These are phyloP conservation scores for Teleogryllus oceanicus DNA, from an alignment of 2,888 invertebrate genomes.

Conservation along the genomic window DNA sequence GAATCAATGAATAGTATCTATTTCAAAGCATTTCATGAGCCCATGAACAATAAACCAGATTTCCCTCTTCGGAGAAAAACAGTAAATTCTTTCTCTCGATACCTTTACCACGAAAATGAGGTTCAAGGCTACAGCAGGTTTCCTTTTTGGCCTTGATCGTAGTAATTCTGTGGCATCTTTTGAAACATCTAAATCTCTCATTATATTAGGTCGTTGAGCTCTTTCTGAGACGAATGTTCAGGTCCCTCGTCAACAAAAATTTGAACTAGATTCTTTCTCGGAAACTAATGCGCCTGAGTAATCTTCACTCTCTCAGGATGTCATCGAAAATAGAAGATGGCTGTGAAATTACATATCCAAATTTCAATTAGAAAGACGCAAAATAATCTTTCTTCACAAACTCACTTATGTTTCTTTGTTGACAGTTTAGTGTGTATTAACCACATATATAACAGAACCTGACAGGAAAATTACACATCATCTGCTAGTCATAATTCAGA, in stretches of 20 bases:
- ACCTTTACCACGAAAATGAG: slow-evolving; percentile 3
- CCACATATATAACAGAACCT: too few species aligned
- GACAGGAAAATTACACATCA: too few species aligned
- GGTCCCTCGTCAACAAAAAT: slow-evolving; percentile 6
- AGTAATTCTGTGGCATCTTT: neutral
- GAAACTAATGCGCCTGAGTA: neutral
- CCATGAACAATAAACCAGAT: too few species aligned
- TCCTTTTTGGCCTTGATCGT: neutral
- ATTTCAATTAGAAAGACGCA: too few species aligned
- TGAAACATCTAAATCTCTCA: neutral
- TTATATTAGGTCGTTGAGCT: neutral
- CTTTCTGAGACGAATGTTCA: neutral
- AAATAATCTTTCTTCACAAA: too few species aligned
- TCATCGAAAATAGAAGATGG: neutral
- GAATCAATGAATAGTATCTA: too few species aligned
- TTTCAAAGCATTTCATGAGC: too few species aligned
- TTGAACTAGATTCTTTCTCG: neutral
- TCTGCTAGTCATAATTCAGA: too few species aligned
- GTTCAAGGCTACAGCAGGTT: neutral
- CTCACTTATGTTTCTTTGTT: too few species aligned
- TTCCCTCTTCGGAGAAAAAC: too few species aligned
- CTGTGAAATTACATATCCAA: too few species aligned
- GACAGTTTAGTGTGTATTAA: too few species aligned
- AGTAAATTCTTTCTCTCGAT: neutral
- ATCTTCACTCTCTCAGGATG: neutral